These are phyloP conservation scores for Oryzias celebensis DNA, from an alignment of 2,113 vertebrate species.

Conservation along the genomic window DNA sequence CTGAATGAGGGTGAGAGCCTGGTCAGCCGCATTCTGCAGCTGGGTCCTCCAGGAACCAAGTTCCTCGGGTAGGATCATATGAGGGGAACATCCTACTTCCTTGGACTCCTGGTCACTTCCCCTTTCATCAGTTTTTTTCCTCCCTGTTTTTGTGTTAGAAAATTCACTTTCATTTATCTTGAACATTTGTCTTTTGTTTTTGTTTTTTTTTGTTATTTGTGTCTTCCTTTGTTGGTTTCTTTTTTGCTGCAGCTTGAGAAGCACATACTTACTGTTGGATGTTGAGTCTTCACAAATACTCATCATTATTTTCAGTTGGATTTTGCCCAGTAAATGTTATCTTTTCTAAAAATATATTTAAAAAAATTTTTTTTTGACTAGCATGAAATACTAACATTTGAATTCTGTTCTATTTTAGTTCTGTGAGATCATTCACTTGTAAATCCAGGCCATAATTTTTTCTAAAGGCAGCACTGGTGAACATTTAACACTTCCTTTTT, in stretches of 20 bases:
- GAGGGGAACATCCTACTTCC: conserved; percentile 23
- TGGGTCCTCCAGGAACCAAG: conserved; percentile 99
- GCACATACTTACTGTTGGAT: background rate
- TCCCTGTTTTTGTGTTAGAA: conserved; percentile 8
- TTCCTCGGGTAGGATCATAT: conserved; percentile 98
- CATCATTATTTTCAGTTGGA: conserved; percentile 11
- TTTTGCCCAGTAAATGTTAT: conserved; percentile 22
- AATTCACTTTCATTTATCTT: too few species aligned
- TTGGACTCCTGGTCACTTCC: conserved; percentile 41
- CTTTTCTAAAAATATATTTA: background rate
- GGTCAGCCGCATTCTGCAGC: conserved; percentile 99
- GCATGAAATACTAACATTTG: conserved; percentile 27
- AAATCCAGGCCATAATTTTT: conserved; percentile 4
- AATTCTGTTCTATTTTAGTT: background rate
- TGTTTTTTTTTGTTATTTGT: background rate
- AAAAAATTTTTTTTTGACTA: background rate
- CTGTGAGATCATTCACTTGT: conserved; percentile 4
- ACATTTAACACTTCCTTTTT: background rate
- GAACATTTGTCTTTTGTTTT: background rate
- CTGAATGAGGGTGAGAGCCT: conserved; percentile 99
- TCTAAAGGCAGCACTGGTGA: background rate
- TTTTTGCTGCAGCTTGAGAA: conserved; percentile 3
- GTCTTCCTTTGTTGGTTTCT: background rate
- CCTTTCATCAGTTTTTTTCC: conserved; percentile 15
- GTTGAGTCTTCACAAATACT: conserved; percentile 9